These are phyloP conservation scores for Cylloceria caligata DNA, from an alignment of 2,888 invertebrate species.

Conservation along the genomic window DNA sequence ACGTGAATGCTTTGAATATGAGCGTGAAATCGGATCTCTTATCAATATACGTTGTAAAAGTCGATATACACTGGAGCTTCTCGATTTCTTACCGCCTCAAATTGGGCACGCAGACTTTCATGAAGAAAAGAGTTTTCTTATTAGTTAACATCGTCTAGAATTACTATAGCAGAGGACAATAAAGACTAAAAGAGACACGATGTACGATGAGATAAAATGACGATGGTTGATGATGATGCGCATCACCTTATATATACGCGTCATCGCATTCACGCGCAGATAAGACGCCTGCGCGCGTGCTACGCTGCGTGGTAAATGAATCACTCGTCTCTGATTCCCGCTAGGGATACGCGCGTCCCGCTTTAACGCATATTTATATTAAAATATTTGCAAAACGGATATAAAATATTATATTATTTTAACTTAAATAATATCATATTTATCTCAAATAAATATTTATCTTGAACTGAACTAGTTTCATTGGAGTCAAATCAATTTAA, in stretches of 20 bases:
- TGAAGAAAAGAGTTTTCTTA: not conserved
- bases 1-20: slow-evolving; percentile 8
- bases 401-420: too few relatives aligned
- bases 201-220: slow-evolving; percentile 15
- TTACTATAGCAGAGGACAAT: not conserved
- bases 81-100: not conserved
- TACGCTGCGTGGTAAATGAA: slow-evolving; percentile 54
- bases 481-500: not conserved
- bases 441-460: not conserved
- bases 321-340: slow-evolving; percentile 41
- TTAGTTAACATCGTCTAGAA: slow-evolving; percentile 25
- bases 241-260: slow-evolving; percentile 57
- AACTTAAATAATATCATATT: too few relatives aligned
- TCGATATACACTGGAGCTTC: not conserved
- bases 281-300: slow-evolving; percentile 60
- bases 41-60: not conserved
- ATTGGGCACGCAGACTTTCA: slow-evolving; percentile 27
- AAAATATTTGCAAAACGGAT: too few relatives aligned
- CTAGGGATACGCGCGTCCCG: not conserved
- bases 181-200: slow-evolving; percentile 18
- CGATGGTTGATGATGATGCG: slow-evolving; percentile 56
- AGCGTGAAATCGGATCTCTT: slow-evolving; percentile 5
- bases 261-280: slow-evolving; percentile 58
- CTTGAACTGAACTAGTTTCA: not conserved
- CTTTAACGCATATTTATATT: too few relatives aligned